Evolutionary conservation across 2,888 invertebrate species (phyloP), one percentile per base, ranked within the genome.

Genomic region (Creontiades dilutus): DNA sequence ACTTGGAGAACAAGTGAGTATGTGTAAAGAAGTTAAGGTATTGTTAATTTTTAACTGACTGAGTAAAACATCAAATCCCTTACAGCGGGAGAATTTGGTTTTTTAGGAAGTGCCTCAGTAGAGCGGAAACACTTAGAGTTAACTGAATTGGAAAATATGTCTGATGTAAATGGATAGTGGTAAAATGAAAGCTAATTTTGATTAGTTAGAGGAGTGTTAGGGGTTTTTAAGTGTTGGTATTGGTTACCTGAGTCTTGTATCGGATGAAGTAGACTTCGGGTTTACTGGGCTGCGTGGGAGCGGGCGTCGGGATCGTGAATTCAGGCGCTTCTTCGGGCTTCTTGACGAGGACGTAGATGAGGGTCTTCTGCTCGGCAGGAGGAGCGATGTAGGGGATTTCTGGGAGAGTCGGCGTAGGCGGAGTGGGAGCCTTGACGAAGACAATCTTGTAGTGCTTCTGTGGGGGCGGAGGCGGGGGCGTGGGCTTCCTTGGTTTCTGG

Each of bases 211-310:
- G 37, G 7, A 37, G 37, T 37, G 37, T 2, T 2, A 37, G 37
- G 37, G 37, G 7, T 37, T n/a, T n/a, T n/a, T n/a, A n/a, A 7
- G 52, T 61, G 61, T 5, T 11, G 9, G 16, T 37, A 37, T 37
- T 37, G 37, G 93, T 93, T 94, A 96, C 96, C 95, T 96, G 96
- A 86, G 96, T 96, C 94, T 96, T 96, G 94, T 97, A 97, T 94
- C 97, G 96, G 94, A 97, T 97, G 94, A 97, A 97, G 95, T 97
- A 97, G 88, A 97, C 97, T 94, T 97, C 97, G 9, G 97, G 97
- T 93, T 97, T 97, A 94, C 96, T 96, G 81, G 97, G 97, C 93
- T 97, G 97, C 52, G 97, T 97, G 78, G 97, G 97, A 80, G 96
- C 96, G 3, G 96, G 96, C 14, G 96, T 96, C 0, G 97, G 97